Evolutionary conservation across 1,140 invertebrate genomes (phyloP), one percentile per base, ranked within the genome.

Genomic region (Drosophila parabipectinata): DNA sequence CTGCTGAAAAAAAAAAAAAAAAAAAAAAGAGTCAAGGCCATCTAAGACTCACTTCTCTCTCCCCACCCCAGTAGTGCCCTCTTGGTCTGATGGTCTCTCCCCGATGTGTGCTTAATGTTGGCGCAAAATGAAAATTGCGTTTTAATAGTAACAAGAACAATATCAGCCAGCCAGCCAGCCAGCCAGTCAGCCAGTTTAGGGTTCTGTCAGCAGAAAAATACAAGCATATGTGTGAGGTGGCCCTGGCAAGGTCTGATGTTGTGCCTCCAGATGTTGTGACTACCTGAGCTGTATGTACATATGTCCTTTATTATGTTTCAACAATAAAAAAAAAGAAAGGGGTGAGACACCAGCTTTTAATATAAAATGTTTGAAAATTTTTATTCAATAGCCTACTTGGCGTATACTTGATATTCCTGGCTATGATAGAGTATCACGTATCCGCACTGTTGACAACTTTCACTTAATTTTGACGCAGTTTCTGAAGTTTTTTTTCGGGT

Each of bases 101-200:
- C 12, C 15, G 51, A 54, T 67, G 62, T 76, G 72, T 76, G 51
- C 62, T 68, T 75, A 75, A 76, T 76, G 62, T 61, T 71, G 74
- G 63, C 56, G 58, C 64, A 77, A 77, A 77, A 77, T 77, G 77
- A 77, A 77, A 77, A 77, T 77, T 77, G 64, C 74, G 73, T 77
- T 77, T 77, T 77, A 77, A 77, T 63, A 76, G 72, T 50, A 74
- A 67, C 26, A 28, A 28, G 26, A 28, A 34, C 18, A 53, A 30
- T 47, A 47, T 21, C 44, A 44, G 41, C 39, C 39, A 47, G 15
- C 45, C 52, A 59, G 61, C 45, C 52, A 59, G 61, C 45, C 52
- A 59, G 61, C 1, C 44, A 44, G 41, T 30, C 39, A 47, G 15
- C 45, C 52, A 59, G 61, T 69, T 69, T 24, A 10, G 44, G 59